Conservation (phyloP, 2,888 invertebrate species). For the Spodoptera littoralis region DNA sequence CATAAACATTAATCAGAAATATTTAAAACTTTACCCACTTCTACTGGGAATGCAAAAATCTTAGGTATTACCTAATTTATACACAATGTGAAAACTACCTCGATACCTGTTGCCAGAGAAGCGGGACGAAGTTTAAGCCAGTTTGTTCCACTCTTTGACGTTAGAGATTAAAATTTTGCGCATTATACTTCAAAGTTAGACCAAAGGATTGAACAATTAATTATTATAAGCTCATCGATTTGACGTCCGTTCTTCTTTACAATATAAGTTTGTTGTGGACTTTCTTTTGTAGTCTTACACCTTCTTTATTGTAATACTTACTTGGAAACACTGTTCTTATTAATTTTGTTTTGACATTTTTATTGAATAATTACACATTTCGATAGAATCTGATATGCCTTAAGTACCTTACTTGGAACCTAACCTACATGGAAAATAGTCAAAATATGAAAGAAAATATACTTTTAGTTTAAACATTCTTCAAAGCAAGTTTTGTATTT, state of each 20-base stretch:
- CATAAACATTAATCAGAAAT: too few relatives aligned
- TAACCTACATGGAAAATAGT: too few relatives aligned
- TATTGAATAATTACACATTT: too few relatives aligned
- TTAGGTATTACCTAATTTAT: slow-evolving; percentile 6
- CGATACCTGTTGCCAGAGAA: slow-evolving; percentile 48
- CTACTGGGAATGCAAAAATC: background rate
- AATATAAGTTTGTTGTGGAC: background rate
- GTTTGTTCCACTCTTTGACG: slow-evolving; percentile 33
- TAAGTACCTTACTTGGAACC: too few relatives aligned
- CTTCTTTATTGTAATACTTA: too few relatives aligned
- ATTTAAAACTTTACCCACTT: background rate
- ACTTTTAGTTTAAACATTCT: too few relatives aligned
- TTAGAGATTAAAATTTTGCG: slow-evolving; percentile 45
- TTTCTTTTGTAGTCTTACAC: background rate
- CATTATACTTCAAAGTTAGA: slow-evolving; percentile 43
- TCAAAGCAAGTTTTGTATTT: too few relatives aligned
- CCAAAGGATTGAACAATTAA: slow-evolving; percentile 14
- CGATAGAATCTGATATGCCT: too few relatives aligned
- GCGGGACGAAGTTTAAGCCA: slow-evolving; percentile 37
- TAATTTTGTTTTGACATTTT: too few relatives aligned
- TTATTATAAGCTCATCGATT: slow-evolving; percentile 28
- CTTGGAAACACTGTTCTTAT: too few relatives aligned
- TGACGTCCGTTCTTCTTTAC: background rate
- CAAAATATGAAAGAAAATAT: too few relatives aligned
- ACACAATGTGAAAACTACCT: slow-evolving; percentile 8